Conservation (phyloP, 2,888 invertebrate species). For the Pachycephus smyrnensis region DNA sequence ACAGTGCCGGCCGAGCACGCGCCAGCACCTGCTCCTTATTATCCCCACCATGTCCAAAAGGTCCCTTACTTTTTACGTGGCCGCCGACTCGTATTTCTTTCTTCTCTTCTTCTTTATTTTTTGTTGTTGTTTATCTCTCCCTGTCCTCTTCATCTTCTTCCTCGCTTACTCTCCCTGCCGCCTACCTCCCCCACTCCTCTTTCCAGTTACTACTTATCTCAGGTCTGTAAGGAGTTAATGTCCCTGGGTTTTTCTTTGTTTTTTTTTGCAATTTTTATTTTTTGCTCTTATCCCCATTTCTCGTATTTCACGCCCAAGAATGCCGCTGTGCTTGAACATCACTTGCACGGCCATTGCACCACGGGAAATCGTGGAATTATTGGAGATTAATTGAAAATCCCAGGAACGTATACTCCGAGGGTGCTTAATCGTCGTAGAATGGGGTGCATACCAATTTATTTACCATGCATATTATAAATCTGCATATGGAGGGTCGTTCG, state of each 20-base stretch:
- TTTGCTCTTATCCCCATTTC: background rate
- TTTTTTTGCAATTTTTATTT: background rate
- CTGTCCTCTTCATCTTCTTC: background rate
- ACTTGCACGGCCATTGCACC: background rate
- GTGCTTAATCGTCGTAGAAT: background rate
- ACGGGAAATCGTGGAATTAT: background rate
- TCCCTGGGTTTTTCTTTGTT: background rate
- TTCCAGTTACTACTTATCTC: background rate
- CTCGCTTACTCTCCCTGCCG: background rate
- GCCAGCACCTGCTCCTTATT: conserved; percentile 60
- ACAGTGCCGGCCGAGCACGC: conserved; percentile 9
- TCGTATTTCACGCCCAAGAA: background rate
- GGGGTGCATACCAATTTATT: background rate
- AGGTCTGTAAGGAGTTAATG: background rate
- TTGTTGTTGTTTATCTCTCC: background rate
- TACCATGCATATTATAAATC: background rate
- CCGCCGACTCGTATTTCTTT: background rate
- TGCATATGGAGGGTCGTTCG: background rate
- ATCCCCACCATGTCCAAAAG: conserved; percentile 38
- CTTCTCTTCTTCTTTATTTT: background rate
- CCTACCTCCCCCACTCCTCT: background rate
- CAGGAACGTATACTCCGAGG: background rate
- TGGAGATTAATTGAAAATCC: background rate
- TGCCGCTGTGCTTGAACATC: background rate
- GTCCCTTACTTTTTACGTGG: background rate